These are phyloP conservation scores for Aviceda subcristata DNA, from an alignment of 2,113 vertebrate genomes.

Conservation along the genomic window DNA sequence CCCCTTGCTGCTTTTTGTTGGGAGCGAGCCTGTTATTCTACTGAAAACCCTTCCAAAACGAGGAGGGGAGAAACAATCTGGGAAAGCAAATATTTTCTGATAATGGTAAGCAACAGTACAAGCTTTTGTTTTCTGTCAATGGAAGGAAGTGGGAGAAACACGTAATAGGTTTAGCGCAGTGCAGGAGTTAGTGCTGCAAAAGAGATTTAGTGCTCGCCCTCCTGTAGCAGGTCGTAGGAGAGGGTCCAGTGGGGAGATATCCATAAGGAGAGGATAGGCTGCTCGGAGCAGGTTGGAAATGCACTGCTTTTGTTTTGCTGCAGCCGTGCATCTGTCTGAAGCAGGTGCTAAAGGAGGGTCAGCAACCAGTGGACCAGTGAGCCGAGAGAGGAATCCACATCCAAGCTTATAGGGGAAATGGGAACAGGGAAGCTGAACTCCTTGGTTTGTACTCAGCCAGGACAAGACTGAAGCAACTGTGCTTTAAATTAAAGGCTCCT, in stretches of 20 bases:
- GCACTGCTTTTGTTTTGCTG: background rate
- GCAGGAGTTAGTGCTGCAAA: background rate
- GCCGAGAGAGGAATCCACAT: background rate
- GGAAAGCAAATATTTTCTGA: background rate
- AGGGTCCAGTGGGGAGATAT: background rate
- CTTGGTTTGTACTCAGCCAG: background rate
- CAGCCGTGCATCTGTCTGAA: background rate
- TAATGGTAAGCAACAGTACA: background rate
- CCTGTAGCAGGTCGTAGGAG: background rate
- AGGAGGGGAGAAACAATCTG: background rate
- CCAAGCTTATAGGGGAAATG: background rate
- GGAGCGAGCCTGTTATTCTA: background rate
- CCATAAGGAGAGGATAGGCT: background rate
- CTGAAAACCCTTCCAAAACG: background rate
- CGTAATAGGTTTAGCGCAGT: background rate
- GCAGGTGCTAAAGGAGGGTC: background rate
- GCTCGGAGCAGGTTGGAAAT: background rate
- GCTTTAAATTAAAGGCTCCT: background rate
- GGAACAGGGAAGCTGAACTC: background rate
- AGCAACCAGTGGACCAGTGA: background rate
- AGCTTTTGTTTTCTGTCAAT: slow-evolving; percentile 41
- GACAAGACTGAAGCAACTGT: background rate
- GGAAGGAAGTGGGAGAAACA: slow-evolving; percentile 31
- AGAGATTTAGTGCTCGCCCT: background rate
- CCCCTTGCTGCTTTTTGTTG: background rate